Evolutionary conservation across 2,113 vertebrate species (phyloP), one percentile per base, ranked within the genome.

Genomic region (Cololabis saira): DNA sequence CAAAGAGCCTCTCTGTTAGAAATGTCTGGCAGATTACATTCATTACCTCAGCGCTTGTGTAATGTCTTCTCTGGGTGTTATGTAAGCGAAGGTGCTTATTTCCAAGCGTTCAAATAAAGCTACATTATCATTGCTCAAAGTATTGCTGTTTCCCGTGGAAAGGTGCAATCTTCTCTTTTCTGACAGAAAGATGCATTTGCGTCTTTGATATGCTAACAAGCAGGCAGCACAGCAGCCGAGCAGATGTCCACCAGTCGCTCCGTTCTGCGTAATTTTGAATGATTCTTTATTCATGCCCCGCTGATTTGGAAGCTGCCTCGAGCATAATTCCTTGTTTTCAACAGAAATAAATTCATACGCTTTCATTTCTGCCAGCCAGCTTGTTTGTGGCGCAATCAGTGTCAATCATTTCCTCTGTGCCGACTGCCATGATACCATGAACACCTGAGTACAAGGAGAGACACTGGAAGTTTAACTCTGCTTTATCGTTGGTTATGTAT

Each of bases 151-250:
- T 56, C 17, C 27, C 41, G 48, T 61, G 13, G 30, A 16, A 63
- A 44, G 11, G 17, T 22, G 16, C 12, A 24, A 4, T 60, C 40
- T 57, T 72, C 16, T 69, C 33, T 40, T n/a, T 30, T 71, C 67
- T 75, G 44, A 61, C 33, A 59, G 37, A 57, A 40, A 59, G 45
- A 52, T 54, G n/a, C 51, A 53, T 51, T 52, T 53, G 33, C 50
- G 45, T 63, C 75, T 86, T 85, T 86, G 77, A 88, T 82, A 83
- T 86, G 87, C 76, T 90, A 90, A 89, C 69, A 42, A 86, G 76
- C 72, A 59, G 37, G 37, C 70, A 62, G 74, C 69, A 56, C 18
- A 43, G 69, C 61, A 69, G 49, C 17, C 40, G 57, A 84, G 77
- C 87, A 90, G 84, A 85, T 90, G 88, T 89, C 84, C 64, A 55